Percentiles rank a stretch among this genome's conserved stretches.
Evolutionary conservation across 2,888 invertebrate species (phyloP).

Genomic region (Pocota personata): DNA sequence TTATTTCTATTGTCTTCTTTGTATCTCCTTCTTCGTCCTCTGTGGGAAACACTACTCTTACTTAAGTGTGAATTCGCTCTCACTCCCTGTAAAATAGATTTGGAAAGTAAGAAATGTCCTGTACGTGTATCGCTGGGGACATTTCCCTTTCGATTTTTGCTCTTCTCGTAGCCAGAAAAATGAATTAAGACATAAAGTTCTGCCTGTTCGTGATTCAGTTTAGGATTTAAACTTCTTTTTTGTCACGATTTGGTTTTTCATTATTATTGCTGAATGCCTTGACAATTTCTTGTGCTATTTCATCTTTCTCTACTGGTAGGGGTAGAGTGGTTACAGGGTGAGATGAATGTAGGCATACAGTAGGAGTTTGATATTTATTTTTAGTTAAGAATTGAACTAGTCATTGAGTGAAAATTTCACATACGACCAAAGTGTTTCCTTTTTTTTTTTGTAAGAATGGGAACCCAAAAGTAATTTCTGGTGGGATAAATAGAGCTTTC

Average conservation of each 20-base stretch:
- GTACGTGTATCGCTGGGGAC: background rate
- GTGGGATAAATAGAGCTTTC: background rate
- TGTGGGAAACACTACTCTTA: background rate
- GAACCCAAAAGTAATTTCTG: background rate
- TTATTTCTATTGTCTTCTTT: constrained; percentile 61
- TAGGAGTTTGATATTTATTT: background rate
- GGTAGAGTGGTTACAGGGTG: background rate
- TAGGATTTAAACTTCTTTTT: constrained; percentile 21
- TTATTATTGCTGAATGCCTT: background rate
- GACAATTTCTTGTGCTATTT: constrained; percentile 7
- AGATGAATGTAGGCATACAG: background rate
- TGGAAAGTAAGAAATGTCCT: background rate
- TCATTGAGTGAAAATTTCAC: background rate
- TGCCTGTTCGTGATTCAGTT: constrained; percentile 35
- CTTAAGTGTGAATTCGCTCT: background rate
- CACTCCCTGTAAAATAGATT: background rate
- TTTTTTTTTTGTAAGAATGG: background rate
- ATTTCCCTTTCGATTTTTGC: constrained; percentile 1
- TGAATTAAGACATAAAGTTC: constrained; percentile 28
- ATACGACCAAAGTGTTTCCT: background rate
- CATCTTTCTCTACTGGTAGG: background rate
- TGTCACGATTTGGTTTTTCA: background rate
- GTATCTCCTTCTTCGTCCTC: constrained; percentile 5
- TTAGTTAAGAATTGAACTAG: background rate
- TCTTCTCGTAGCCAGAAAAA: background rate